These are phyloP conservation scores for Nephrotoma guestfalica DNA, from an alignment of 2,888 invertebrate genomes.

Conservation along the genomic window DNA sequence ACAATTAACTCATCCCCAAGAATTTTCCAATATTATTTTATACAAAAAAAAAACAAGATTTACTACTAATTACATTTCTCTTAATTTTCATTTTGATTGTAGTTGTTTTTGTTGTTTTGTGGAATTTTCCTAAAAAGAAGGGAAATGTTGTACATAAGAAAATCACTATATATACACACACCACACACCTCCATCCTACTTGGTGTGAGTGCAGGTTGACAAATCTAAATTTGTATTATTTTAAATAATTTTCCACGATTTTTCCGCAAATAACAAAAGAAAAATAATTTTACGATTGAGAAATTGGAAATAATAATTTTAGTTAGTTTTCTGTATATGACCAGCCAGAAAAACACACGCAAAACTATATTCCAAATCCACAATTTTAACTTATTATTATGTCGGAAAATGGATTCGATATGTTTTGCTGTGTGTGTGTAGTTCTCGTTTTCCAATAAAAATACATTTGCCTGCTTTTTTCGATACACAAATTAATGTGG, in stretches of 20 bases:
- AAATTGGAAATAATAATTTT: not conserved
- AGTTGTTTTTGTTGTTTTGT: not conserved
- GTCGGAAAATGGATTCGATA: not conserved
- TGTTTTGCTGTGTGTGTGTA: not conserved
- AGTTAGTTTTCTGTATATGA: not conserved
- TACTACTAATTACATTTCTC: constrained; percentile 6
- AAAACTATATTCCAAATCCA: not conserved
- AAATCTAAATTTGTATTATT: not conserved
- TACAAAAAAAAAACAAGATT: not conserved
- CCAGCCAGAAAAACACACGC: not conserved
- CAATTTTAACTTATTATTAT: not conserved
- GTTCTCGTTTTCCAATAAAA: not conserved
- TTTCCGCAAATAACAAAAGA: not conserved
- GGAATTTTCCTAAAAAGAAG: not conserved
- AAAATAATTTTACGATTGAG: not conserved
- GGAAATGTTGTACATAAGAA: not conserved
- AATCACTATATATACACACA: not conserved
- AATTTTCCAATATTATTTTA: not conserved
- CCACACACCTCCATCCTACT: not conserved
- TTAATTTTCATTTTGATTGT: not conserved
- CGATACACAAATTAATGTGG: not conserved
- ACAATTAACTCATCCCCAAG: not conserved
- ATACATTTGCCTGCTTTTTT: not conserved
- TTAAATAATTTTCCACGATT: not conserved
- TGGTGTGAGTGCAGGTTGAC: not conserved